Evolutionary conservation across 2,113 vertebrate species (phyloP).

Genomic region (Stegostoma tigrinum): DNA sequence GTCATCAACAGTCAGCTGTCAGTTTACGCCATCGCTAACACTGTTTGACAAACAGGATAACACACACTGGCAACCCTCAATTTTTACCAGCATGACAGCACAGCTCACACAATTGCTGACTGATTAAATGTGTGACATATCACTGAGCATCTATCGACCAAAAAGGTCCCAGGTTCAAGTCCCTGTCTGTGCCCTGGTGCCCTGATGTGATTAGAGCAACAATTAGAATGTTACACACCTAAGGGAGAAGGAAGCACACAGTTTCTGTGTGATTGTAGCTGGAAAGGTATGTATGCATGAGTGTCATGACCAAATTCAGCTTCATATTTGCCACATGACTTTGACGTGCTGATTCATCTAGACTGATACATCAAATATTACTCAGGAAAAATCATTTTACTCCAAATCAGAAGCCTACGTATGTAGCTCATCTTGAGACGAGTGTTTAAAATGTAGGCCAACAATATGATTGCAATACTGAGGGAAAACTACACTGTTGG

Average conservation of each 20-base stretch:
- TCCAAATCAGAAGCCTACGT: neutral
- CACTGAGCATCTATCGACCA: neutral
- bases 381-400: neutral
- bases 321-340: neutral
- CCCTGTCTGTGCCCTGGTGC: neutral
- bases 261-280: neutral
- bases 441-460: neutral
- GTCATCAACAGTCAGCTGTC: neutral
- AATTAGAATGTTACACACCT: neutral
- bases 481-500: neutral
- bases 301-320: neutral
- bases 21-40: neutral
- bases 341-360: neutral
- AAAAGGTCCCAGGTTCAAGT: neutral
- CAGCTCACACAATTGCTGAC: neutral
- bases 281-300: neutral
- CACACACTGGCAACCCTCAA: neutral
- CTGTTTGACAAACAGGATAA: neutral
- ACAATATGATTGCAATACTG: neutral
- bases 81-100: neutral
- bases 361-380: neutral
- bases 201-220: neutral
- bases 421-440: neutral
- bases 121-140: neutral
- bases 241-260: neutral